Percentiles rank a stretch among this genome's conserved stretches.
Conservation (phyloP, 2,113 vertebrate species). For the Prochilodus magdalenae region DNA sequence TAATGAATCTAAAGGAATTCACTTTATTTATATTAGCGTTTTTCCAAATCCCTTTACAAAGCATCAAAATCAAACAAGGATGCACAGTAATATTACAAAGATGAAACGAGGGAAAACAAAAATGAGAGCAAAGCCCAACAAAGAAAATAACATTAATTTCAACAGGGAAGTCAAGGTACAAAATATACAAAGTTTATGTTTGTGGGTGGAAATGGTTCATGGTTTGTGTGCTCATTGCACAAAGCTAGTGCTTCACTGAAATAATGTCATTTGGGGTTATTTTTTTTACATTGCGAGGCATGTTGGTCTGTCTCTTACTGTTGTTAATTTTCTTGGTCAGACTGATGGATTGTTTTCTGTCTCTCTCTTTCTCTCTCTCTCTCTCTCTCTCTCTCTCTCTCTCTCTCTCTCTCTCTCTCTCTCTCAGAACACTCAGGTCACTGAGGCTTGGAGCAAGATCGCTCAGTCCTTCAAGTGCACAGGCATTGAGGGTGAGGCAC, state of each 20-base stretch:
- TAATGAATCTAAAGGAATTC: too few relatives aligned
- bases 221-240: too few relatives aligned
- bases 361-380: conserved; percentile 44
- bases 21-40: not conserved
- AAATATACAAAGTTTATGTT: too few relatives aligned
- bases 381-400: conserved; percentile 46
- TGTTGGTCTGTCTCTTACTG: not conserved
- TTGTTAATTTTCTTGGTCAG: not conserved
- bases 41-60: not conserved
- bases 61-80: too few relatives aligned
- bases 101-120: too few relatives aligned
- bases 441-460: conserved; percentile 99
- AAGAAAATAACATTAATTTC: too few relatives aligned
- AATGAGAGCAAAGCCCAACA: too few relatives aligned
- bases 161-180: too few relatives aligned
- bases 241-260: too few relatives aligned
- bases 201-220: too few relatives aligned
- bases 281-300: not conserved
- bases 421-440: conserved; percentile 93
- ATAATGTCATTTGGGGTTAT: not conserved
- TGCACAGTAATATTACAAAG: too few relatives aligned
- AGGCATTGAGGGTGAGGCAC: conserved; percentile 88
- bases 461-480: conserved; percentile 96
- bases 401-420: conserved; percentile 41
- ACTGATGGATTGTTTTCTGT: conserved; percentile 14